These are phyloP conservation scores for Corticium candelabrum DNA, from an alignment of 37 sponge, comb jelly and placozoan species.

Conservation along the genomic window DNA sequence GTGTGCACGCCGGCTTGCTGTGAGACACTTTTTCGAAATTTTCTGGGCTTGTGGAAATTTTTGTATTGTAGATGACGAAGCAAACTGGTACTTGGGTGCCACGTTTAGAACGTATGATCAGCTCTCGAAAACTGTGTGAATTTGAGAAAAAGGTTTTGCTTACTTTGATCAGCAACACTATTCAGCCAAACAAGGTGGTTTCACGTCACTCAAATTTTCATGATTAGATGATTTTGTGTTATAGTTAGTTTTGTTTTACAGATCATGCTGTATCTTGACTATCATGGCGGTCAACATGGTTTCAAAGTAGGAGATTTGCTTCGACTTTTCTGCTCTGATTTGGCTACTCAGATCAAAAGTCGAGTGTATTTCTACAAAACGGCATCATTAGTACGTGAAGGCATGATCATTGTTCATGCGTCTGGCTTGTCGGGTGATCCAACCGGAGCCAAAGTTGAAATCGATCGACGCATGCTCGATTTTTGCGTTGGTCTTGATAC, in stretches of 20 bases:
- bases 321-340: constrained; percentile 44
- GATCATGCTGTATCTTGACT: no score
- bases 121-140: constrained; percentile 27
- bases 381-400: constrained; percentile 53
- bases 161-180: constrained; percentile 51
- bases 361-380: constrained; percentile 70
- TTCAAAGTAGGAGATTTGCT: constrained; percentile 55
- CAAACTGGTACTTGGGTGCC: constrained; percentile 51
- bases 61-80: constrained; percentile 58
- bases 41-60: neutral
- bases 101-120: constrained; percentile 68
- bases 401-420: constrained; percentile 64
- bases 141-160: constrained; percentile 74
- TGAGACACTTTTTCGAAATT: constrained; percentile 21
- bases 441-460: constrained; percentile 60
- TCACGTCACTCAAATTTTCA: no score
- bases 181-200: constrained; percentile 71
- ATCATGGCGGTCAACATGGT: no score
- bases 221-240: no score
- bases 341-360: constrained; percentile 63
- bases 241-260: no score
- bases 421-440: constrained; percentile 65
- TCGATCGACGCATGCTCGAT: constrained; percentile 77
- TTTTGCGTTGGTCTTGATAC: constrained; percentile 83
- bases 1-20: constrained; percentile 56